Percentiles rank a stretch among this genome's conserved stretches.
Evolutionary conservation across 2,797 vertebrate species (phyloP).

Genomic region (Lagorchestes hirsutus): DNA sequence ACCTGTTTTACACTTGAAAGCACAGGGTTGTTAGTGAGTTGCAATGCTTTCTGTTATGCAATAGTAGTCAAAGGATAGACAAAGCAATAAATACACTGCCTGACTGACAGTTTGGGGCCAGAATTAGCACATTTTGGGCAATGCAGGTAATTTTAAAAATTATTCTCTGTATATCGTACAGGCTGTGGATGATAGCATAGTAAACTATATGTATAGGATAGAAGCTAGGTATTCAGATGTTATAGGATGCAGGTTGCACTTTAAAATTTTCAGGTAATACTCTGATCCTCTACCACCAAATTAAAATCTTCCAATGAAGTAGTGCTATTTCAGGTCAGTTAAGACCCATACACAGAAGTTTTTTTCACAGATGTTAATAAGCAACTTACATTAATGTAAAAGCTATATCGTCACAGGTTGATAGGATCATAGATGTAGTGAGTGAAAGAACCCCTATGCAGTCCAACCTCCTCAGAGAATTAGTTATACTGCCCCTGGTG

Average conservation of each 20-base stretch:
- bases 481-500: not conserved
- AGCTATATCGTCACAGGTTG: not conserved
- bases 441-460: not conserved
- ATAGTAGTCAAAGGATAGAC: not conserved
- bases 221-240: not conserved
- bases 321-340: not conserved
- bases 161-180: not conserved
- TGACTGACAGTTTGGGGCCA: too few species aligned
- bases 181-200: not conserved
- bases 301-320: not conserved
- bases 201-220: not conserved
- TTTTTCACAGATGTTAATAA: not conserved
- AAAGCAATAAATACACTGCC: not conserved
- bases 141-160: not conserved
- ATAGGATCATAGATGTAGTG: not conserved
- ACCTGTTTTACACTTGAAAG: constrained; percentile 71
- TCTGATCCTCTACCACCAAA: not conserved
- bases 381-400: not conserved
- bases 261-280: not conserved
- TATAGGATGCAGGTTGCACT: not conserved
- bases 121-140: not conserved
- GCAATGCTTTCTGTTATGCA: constrained; percentile 8
- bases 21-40: constrained; percentile 19
- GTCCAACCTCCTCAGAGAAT: not conserved
- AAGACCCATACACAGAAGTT: not conserved